Base-by-base conservation (phyloP, 2,888 invertebrate genomes). In the Oxycera nigricornis region DNA sequence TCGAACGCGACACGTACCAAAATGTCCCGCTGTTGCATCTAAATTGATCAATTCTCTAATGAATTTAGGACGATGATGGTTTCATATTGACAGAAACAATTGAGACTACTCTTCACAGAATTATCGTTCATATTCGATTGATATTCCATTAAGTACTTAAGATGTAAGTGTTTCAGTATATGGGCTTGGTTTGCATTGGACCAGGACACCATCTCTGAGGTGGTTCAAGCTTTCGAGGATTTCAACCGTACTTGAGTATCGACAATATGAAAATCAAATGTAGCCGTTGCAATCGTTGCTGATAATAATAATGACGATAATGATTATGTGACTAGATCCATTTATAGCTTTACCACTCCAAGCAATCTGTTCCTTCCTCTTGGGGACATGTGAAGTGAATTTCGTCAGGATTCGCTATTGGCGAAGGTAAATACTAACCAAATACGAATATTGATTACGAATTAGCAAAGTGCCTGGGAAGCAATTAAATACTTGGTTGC, bases 81-180 rank as follows among this genome's bases (percentile, higher is more conserved):
- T 39, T 1, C 2, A 24, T 41, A 67, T 67, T 67, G 67, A 67
- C 67, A 41, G 41, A 41, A 46, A 24, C 14, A 24, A 67, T 7
- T 46, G 24, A 67, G 67, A 67, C 22, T 67, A 24, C 67, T 41
- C 67, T 41, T 22, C 41, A 24, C 6, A 41, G 14, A 24, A 67
- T 67, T 67, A 67, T 39, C 39, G 39, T 28, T 9, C 20, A 26
- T 46, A 41, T 67, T 67, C 39, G n/a, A 28, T 46, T 67, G 26
- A 67, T 62, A 62, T 67, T 62, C 67, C 67, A 67, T 67, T 46
- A 67, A 67, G 67, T 67, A 17, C 46, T 67, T 67, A 35, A 22
- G 39, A 35, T 30, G 46, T 46, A 46, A 67, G 26, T 30, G 14
- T 41, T 3, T 35, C 20, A 24, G 17, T 22, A 55, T 22, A 17